A percentile compares a stretch with the other conserved stretches of the same genome.
phyloP scores from a whole-genome alignment of 92 coral and sea anemone genomes.

The Actinernus sp. region DNA sequence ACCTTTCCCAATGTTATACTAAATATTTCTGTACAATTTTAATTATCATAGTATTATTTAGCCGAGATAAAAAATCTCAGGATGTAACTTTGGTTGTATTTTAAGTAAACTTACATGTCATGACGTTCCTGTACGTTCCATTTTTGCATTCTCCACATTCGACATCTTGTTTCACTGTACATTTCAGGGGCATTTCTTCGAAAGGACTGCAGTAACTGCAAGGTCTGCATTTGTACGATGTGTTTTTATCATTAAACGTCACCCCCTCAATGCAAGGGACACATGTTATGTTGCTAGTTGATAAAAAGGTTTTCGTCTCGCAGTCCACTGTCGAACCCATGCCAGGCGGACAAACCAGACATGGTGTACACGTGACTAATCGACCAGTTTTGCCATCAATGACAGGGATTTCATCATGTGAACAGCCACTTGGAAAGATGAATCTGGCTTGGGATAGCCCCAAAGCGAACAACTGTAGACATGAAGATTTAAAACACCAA shows the following conservation, averaged over 20 bases:
- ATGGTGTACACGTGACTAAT: neutral
- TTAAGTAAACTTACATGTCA: neutral
- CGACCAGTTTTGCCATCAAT: neutral
- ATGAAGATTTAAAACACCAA: too few species aligned
- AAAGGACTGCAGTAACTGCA: neutral
- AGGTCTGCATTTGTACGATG: neutral
- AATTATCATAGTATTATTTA: too few species aligned
- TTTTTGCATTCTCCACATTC: neutral
- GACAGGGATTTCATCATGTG: neutral
- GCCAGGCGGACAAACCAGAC: neutral
- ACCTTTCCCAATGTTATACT: too few species aligned
- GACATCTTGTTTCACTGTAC: neutral
- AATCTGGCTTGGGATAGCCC: too few species aligned
- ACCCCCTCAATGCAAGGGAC: neutral
- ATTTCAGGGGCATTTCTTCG: neutral
- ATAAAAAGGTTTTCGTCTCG: neutral
- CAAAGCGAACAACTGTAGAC: too few species aligned
- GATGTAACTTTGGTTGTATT: too few species aligned
- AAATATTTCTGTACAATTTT: too few species aligned
- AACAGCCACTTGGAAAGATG: too few species aligned
- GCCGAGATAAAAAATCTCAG: too few species aligned
- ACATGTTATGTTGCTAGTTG: neutral
- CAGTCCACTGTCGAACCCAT: neutral
- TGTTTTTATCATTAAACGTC: neutral
- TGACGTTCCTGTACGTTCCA: neutral